Evolutionary conservation across 2,113 vertebrate genomes (phyloP).

Genomic region (Aplodontia rufa): DNA sequence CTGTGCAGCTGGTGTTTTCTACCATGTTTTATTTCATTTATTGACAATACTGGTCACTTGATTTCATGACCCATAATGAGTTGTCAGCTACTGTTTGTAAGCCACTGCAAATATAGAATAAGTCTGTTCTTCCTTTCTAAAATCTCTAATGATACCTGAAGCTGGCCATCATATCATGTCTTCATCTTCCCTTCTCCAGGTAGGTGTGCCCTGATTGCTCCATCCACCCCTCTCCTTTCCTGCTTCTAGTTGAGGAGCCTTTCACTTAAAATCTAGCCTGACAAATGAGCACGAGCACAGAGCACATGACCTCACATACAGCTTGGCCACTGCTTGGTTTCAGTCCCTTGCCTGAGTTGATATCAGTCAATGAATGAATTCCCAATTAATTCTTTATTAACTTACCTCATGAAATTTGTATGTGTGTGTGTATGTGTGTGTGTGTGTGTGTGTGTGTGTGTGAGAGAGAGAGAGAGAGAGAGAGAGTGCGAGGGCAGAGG

Average conservation of each 20-base stretch:
- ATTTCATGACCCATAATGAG: neutral
- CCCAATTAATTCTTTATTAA: conserved; percentile 10
- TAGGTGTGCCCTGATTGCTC: neutral
- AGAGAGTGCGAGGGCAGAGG: neutral
- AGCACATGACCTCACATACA: neutral
- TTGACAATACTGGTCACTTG: neutral
- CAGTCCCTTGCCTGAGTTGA: neutral
- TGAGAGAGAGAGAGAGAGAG: no score
- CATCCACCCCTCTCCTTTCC: neutral
- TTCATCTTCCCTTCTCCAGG: neutral
- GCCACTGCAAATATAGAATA: neutral
- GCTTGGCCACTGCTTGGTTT: neutral
- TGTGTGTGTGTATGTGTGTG: no score
- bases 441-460: no score
- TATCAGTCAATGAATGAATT: neutral
- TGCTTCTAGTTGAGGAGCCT: neutral
- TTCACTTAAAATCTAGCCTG: neutral
- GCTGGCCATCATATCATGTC: neutral
- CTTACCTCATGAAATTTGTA: no score
- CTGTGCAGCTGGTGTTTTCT: neutral
- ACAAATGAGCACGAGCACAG: neutral
- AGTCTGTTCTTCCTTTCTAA: neutral
- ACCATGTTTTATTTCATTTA: neutral
- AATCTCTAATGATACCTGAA: neutral
- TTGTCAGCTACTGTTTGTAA: neutral